phyloP scores from a whole-genome alignment of 2,113 vertebrate genomes.

The Madoqua kirkii region DNA sequence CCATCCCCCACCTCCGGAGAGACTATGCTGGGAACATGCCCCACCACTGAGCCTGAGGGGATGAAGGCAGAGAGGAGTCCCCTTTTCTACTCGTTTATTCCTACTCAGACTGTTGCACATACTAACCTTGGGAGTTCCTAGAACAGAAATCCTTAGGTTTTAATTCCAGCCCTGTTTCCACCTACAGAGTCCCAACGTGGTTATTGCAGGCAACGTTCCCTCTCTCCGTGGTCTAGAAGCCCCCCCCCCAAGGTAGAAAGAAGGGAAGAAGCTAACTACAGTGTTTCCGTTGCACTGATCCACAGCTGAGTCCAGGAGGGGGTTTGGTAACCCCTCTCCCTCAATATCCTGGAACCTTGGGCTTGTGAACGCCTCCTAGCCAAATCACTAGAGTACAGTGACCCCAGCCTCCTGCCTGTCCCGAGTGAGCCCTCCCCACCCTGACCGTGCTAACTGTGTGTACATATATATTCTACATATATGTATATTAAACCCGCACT shows the following conservation, averaged over 20 bases:
- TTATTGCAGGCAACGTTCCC: neutral
- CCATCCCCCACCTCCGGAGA: neutral
- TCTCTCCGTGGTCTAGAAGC: neutral
- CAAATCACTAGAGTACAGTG: constrained; percentile 40
- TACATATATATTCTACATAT: constrained; percentile 83
- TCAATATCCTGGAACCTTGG: constrained; percentile 1
- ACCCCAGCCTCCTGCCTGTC: constrained; percentile 56
- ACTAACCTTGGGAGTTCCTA: neutral
- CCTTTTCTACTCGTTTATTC: neutral
- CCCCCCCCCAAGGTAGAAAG: neutral
- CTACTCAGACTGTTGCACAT: constrained; percentile 42
- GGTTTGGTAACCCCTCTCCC: neutral
- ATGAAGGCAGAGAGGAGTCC: neutral
- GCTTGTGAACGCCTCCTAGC: constrained; percentile 45
- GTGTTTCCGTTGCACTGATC: constrained; percentile 54
- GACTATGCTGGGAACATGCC: neutral
- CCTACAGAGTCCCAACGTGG: neutral
- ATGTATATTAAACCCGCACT: constrained; percentile 81
- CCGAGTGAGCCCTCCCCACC: constrained; percentile 36
- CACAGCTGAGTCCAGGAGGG: constrained; percentile 19
- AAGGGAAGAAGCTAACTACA: neutral
- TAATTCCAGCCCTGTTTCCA: neutral
- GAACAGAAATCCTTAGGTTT: neutral
- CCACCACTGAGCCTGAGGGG: constrained; percentile 22
- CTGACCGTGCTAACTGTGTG: constrained; percentile 85